These are phyloP conservation scores for Synchiropus splendidus DNA, from an alignment of 2,113 vertebrate genomes.

Conservation along the genomic window DNA sequence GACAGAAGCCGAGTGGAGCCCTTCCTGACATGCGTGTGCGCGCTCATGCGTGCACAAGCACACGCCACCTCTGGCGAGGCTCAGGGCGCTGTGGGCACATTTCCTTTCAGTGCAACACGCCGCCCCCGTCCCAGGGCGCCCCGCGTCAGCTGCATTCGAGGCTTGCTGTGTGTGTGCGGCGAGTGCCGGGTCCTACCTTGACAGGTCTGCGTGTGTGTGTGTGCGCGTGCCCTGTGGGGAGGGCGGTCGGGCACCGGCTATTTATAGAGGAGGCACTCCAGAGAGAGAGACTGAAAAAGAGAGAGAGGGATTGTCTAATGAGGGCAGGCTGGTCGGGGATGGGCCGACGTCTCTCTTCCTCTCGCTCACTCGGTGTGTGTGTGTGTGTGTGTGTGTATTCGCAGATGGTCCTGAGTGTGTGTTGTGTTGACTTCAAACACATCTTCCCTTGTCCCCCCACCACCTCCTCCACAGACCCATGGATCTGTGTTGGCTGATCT, in stretches of 20 bases:
- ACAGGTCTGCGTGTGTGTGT: slow-evolving; percentile 42
- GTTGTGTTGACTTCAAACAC: slow-evolving; percentile 57
- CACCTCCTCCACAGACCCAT: slow-evolving; percentile 45
- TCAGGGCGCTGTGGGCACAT: slow-evolving; percentile 35
- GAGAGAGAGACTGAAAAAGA: slow-evolving; percentile 35
- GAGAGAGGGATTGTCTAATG: slow-evolving; percentile 49
- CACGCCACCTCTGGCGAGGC: slow-evolving; percentile 43
- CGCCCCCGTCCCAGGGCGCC: slow-evolving; percentile 15
- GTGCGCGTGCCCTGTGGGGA: slow-evolving; percentile 36
- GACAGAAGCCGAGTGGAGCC: slow-evolving; percentile 9
- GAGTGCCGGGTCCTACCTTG: slow-evolving; percentile 42
- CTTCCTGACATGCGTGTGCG: slow-evolving; percentile 17
- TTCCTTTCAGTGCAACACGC: slow-evolving; percentile 41
- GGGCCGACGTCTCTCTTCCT: slow-evolving; percentile 37
- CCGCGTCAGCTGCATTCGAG: slow-evolving; percentile 6
- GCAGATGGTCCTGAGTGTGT: slow-evolving; percentile 58
- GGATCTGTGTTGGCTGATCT: slow-evolving; percentile 46
- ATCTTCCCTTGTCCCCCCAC: slow-evolving; percentile 34
- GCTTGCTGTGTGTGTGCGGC: slow-evolving; percentile 11
- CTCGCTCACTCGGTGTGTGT: slow-evolving; percentile 6
- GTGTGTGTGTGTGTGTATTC: slow-evolving; percentile 20
- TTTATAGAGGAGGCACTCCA: slow-evolving; percentile 50
- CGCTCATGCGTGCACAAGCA: slow-evolving; percentile 18
- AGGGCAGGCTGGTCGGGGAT: slow-evolving; percentile 54
- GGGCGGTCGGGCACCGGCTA: slow-evolving; percentile 45